These are phyloP conservation scores for Polyommatus iphigenia DNA, from an alignment of 2,888 invertebrate species.

Conservation along the genomic window DNA sequence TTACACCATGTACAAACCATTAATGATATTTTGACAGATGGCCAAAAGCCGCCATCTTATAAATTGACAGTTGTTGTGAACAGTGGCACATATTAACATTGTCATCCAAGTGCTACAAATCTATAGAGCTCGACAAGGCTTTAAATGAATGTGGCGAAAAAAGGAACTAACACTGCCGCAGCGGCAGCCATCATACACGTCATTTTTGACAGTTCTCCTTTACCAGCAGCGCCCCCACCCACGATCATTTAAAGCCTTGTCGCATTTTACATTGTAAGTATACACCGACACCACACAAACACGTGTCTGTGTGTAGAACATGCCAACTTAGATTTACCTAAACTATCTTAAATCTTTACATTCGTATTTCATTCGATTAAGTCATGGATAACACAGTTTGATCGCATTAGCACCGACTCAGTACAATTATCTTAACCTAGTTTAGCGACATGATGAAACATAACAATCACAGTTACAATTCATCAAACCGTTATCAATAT, in stretches of 20 bases:
- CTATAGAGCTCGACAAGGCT: too few relatives aligned
- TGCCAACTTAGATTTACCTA: too few relatives aligned
- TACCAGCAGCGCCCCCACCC: too few relatives aligned
- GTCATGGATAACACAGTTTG: not conserved
- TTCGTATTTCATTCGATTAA: not conserved
- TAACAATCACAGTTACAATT: slow-evolving; percentile 7
- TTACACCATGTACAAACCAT: not conserved
- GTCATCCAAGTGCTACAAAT: not conserved
- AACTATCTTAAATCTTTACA: not conserved
- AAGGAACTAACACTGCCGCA: too few relatives aligned
- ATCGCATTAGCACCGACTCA: not conserved
- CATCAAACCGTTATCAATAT: slow-evolving; percentile 9
- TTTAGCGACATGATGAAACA: not conserved
- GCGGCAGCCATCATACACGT: too few relatives aligned
- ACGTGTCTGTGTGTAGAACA: too few relatives aligned
- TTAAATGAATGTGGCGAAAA: too few relatives aligned
- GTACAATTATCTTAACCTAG: not conserved
- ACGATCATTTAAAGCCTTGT: too few relatives aligned
- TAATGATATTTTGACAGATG: not conserved
- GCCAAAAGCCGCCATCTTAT: not conserved
- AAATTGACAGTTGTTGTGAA: not conserved
- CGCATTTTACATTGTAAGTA: not conserved
- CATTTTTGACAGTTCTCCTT: too few relatives aligned
- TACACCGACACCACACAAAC: too few relatives aligned
- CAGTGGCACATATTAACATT: not conserved